Conservation (phyloP, 2,888 invertebrate species). For the Linnaemya vulpina region DNA sequence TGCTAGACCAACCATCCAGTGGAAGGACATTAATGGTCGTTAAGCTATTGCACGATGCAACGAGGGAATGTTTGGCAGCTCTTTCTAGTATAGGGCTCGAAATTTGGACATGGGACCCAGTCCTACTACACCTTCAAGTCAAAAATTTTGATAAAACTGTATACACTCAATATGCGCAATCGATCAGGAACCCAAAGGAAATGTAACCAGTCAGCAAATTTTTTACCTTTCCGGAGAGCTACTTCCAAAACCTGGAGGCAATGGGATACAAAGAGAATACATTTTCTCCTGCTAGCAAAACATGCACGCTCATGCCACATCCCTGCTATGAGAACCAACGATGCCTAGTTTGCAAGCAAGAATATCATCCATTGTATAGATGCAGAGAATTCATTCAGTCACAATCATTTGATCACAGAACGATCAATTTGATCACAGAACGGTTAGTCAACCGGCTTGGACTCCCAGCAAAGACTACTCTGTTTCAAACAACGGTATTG, state of each 20-base stretch:
- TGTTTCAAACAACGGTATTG: no score
- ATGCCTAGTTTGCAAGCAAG: no score
- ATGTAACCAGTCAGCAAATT: neutral
- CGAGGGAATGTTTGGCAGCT: neutral
- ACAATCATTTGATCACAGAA: no score
- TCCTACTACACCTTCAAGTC: no score
- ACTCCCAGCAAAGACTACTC: no score
- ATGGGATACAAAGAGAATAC: neutral
- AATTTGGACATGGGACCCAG: neutral
- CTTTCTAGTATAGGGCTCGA: neutral
- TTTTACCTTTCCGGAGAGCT: neutral
- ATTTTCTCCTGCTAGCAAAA: neutral
- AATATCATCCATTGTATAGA: no score
- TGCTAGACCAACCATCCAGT: no score
- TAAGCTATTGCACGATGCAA: no score
- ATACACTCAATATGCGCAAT: neutral
- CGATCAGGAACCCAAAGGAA: neutral
- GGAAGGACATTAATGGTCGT: neutral
- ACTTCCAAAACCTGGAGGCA: neutral
- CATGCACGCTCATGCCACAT: no score
- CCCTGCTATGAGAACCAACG: no score
- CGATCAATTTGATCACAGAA: neutral
- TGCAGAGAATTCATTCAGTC: neutral
- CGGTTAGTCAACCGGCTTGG: no score
- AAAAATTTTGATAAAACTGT: neutral